Evolutionary conservation across 1,140 invertebrate genomes (phyloP), one percentile per base, ranked within the genome.

Genomic region (Caenorhabditis remanei): DNA sequence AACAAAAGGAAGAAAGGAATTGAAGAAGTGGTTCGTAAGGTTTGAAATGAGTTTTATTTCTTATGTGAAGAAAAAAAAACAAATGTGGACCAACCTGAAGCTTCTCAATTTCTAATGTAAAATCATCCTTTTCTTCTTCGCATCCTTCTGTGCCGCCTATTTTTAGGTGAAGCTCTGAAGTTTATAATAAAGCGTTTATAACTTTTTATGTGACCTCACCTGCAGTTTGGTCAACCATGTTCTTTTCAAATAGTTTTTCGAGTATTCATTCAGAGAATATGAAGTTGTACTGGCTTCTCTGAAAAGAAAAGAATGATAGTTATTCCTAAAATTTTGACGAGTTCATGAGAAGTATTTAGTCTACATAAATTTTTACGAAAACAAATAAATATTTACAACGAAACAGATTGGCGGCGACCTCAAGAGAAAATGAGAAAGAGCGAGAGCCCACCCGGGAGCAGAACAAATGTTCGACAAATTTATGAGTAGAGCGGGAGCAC

Each of bases 371-470:
- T 79, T 32, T 79, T 24, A 19, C 71, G 46, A 79, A 79, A 79
- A 79, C 71, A 79, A 53, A 79, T 79, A 79, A 79, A 79, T 48
- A 79, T 79, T 79, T 50, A 79, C 53, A 53, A 79, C 43, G 46
- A 79, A 50, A 71, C 65, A 71, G 65, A 16, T 41, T 50, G 71
- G n/a, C 71, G 71, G 46, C 43, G 46, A 50, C 71, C 46, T 79
- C 46, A 79, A 79, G 71, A 79, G 46, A 79, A 79, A 43, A n/a
- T 4, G 56, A 61, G 21, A 7, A 24, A 79, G 46, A 79, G 71
- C 40, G 24, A 79, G 46, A 53, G 71, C 21, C 71, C 43, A 41
- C 71, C 43, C 32, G 46, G 19, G 71, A 79, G 21, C 46, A 79
- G 71, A 79, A 79, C 32, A 41, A 24, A 41, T 50, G 65, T 71